Evolutionary conservation across 2,113 vertebrate species (phyloP).

Genomic region (Dromas ardeola): DNA sequence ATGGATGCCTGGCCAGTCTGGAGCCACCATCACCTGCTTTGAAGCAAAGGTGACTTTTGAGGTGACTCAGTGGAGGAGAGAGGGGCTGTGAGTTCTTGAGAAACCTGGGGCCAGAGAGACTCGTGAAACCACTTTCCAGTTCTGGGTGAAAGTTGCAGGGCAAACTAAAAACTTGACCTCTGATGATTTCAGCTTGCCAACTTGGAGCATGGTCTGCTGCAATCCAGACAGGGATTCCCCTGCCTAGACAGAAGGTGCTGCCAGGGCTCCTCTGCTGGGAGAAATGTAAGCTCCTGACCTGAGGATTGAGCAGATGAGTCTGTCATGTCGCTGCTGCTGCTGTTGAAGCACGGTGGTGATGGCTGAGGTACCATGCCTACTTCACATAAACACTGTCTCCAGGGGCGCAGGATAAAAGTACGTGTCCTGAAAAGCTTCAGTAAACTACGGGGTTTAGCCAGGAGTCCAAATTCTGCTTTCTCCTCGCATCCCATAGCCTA

Average conservation of each 20-base stretch:
- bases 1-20: neutral
- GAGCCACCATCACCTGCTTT: too few relatives aligned
- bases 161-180: neutral
- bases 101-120: neutral
- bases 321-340: neutral
- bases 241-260: neutral
- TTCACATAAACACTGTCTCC: neutral
- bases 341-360: rapidly evolving
- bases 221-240: neutral
- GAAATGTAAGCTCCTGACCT: neutral
- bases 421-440: neutral
- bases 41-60: neutral
- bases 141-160: neutral
- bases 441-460: neutral
- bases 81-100: neutral
- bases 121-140: neutral
- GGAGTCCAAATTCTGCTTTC: neutral
- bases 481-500: neutral
- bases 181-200: neutral
- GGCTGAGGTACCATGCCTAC: neutral
- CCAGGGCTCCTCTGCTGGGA: neutral
- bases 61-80: neutral
- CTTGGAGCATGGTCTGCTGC: rapidly evolving
- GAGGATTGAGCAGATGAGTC: neutral
- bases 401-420: neutral